These are phyloP conservation scores for Aporrectodea caliginosa DNA, from an alignment of 1,140 invertebrate genomes.

Conservation along the genomic window DNA sequence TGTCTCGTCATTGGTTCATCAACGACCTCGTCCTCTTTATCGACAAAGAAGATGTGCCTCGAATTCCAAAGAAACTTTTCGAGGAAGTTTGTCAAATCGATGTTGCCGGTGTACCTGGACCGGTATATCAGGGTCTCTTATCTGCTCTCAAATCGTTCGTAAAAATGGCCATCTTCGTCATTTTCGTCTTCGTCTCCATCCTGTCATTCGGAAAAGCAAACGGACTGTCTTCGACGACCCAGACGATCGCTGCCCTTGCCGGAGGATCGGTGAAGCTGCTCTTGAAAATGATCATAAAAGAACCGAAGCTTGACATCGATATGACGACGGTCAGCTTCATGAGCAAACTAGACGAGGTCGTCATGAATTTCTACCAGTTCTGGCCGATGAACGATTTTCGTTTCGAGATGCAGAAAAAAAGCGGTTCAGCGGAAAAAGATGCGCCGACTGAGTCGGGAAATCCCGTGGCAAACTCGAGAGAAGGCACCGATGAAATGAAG, in stretches of 20 bases:
- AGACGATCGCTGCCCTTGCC: constrained; percentile 50
- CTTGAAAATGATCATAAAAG: constrained; percentile 36
- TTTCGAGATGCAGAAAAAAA: constrained; percentile 25
- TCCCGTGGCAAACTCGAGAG: no score
- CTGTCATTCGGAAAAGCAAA: constrained; percentile 52
- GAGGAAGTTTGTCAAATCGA: constrained; percentile 48
- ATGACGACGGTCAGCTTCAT: constrained; percentile 47
- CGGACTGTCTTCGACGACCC: constrained; percentile 51
- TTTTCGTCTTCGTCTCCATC: constrained; percentile 53
- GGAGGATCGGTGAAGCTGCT: constrained; percentile 53
- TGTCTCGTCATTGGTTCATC: constrained; percentile 45
- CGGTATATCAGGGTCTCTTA: constrained; percentile 49
- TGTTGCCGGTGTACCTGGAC: constrained; percentile 49
- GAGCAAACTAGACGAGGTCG: constrained; percentile 52
- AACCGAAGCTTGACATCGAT: constrained; percentile 35
- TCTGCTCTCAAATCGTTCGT: constrained; percentile 51
- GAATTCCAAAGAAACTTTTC: constrained; percentile 49
- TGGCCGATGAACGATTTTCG: constrained; percentile 44
- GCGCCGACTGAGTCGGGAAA: no score
- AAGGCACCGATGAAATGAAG: no score
- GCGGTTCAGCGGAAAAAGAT: background rate
- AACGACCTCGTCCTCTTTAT: constrained; percentile 50
- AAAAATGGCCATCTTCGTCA: constrained; percentile 49
- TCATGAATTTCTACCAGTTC: constrained; percentile 48
- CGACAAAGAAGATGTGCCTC: constrained; percentile 50